A percentile compares a stretch with the other conserved stretches of the same genome.
These are phyloP conservation scores for Carposina sasakii DNA, from an alignment of 1,140 invertebrate species.

Conservation along the genomic window DNA sequence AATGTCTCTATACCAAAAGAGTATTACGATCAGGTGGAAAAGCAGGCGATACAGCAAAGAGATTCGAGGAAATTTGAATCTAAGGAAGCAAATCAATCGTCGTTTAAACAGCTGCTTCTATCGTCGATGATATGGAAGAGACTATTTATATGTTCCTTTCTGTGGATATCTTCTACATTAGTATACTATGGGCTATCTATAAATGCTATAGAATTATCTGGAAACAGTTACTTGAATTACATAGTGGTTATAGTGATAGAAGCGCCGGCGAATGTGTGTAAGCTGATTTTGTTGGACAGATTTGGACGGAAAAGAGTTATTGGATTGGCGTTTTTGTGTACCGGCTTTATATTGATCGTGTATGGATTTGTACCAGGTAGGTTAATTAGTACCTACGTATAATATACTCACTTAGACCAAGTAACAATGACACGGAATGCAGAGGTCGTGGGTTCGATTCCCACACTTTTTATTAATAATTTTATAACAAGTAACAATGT, in stretches of 20 bases:
- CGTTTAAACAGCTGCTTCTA: constrained; percentile 73
- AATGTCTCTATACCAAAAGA: constrained; percentile 74
- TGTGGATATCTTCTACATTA: constrained; percentile 81
- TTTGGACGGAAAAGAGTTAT: constrained; percentile 77
- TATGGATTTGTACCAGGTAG: constrained; percentile 64
- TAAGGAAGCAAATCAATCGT: constrained; percentile 50
- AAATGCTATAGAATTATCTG: constrained; percentile 78
- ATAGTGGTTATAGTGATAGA: constrained; percentile 74
- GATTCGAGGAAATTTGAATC: constrained; percentile 52
- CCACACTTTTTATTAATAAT: too few relatives aligned
- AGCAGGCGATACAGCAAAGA: constrained; percentile 54
- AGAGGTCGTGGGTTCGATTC: too few relatives aligned
- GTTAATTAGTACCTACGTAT: too few relatives aligned
- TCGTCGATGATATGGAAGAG: constrained; percentile 76
- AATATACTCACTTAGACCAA: too few relatives aligned
- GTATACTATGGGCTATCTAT: constrained; percentile 87
- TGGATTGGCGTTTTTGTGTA: constrained; percentile 74
- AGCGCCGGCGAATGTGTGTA: constrained; percentile 76
- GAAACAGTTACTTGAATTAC: constrained; percentile 77
- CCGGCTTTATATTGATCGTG: constrained; percentile 66
- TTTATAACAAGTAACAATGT: too few relatives aligned
- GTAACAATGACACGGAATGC: too few relatives aligned
- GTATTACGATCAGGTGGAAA: constrained; percentile 59
- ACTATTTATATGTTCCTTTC: constrained; percentile 78
- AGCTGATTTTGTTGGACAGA: constrained; percentile 76